These are phyloP conservation scores for Pipra filicauda DNA, from an alignment of 2,113 vertebrate species.

Conservation along the genomic window DNA sequence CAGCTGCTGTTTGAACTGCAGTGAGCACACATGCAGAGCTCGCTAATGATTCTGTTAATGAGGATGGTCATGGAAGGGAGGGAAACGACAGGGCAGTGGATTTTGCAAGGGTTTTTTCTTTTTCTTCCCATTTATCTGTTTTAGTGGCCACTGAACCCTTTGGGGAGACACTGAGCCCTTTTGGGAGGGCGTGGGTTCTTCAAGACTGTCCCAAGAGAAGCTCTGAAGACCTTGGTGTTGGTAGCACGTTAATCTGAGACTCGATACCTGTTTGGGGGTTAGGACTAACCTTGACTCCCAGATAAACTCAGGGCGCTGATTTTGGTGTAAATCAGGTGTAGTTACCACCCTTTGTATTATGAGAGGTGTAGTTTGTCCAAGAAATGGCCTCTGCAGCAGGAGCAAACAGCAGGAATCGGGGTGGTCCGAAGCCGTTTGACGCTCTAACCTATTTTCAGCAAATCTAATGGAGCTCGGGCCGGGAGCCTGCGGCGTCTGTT, in stretches of 20 bases:
- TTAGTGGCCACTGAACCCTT: not conserved
- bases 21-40: constrained; percentile 1
- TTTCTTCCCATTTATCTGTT: not conserved
- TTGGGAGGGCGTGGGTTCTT: fast-evolving
- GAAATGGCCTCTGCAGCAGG: not conserved
- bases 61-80: not conserved
- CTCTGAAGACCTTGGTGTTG: not conserved
- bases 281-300: not conserved
- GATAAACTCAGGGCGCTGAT: not conserved
- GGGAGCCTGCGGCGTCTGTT: constrained; percentile 5
- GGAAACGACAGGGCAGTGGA: not conserved
- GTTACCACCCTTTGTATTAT: not conserved
- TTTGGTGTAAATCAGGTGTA: not conserved
- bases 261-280: not conserved
- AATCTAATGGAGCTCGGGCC: not conserved
- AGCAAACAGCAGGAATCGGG: not conserved
- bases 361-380: not conserved
- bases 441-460: constrained; percentile 24
- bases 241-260: not conserved
- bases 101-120: not conserved
- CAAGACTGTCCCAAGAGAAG: not conserved
- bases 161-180: not conserved
- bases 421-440: not conserved
- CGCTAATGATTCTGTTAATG: constrained; percentile 3
- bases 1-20: constrained; percentile 40